Base-by-base conservation (phyloP, 2,888 invertebrate genomes). In the Strigamia maritima region DNA sequence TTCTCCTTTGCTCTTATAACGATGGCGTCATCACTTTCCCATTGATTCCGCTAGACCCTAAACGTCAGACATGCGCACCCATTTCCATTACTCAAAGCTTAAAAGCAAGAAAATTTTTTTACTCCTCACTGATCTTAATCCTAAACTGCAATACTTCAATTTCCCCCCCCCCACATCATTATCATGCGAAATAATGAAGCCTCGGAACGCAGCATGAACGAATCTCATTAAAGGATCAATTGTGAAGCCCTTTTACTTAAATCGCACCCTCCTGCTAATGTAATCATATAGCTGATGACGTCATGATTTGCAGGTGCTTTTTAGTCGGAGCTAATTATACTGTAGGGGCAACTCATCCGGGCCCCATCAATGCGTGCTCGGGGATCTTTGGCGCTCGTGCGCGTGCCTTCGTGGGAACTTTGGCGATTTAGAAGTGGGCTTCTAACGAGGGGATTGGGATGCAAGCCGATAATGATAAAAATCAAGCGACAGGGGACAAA, bases 391-490 rank as follows among this genome's bases (percentile, higher is more conserved):
- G 54, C 14, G 24, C 26, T 26, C n/a, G 60, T n/a, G 70, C 70
- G 70, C 70, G 70, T 70, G 70, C 70, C 70, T 70, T 12, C 26
- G 70, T 70, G 70, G 70, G 70, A 70, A 70, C 70, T 26, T 28
- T 26, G 70, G 70, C 70, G 70, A 70, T 70, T 70, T 70, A 28
- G 70, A 70, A 70, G 70, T 70, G 28, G 70, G 70, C 3, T n/a
- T 70, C 70, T 70, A 70, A 70, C 70, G 70, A 70, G 70, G 70
- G 70, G 70, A 70, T 70, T 70, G 70, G 70, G 70, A 70, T 70
- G 70, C 70, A 28, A 70, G 70, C 70, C 70, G 70, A 70, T 70
- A 70, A 70, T 70, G 70, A 70, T 70, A 70, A 70, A 70, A 70
- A 26, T 70, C 70, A 70, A 70, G 70, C 70, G 70, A 70, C 70